A percentile compares a stretch with the other conserved stretches of the same genome.
Evolutionary conservation across 2,888 invertebrate genomes (phyloP).

Genomic region (Orchesellides sinensis): DNA sequence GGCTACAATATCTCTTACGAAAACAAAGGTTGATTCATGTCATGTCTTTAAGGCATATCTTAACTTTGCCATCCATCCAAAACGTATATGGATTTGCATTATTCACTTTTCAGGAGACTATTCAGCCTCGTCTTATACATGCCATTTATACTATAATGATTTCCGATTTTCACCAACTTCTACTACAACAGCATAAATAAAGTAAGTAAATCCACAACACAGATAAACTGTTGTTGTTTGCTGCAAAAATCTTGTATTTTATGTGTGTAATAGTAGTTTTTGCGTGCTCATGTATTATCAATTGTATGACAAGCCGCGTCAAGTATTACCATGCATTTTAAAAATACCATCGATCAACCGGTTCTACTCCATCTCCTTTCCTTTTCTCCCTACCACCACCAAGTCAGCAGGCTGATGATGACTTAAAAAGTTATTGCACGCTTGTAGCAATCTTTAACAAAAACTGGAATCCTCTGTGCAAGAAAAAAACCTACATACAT

Average conservation of each 20-base stretch:
- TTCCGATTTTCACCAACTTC: constrained; percentile 29
- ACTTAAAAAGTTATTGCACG: constrained; percentile 53
- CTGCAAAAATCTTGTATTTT: constrained; percentile 10
- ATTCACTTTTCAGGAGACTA: too few relatives aligned
- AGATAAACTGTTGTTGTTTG: constrained; percentile 14
- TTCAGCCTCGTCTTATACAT: too few relatives aligned
- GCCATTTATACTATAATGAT: constrained; percentile 9
- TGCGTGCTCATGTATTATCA: constrained; percentile 56
- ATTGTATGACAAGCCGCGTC: constrained; percentile 57
- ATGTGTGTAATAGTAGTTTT: not conserved
- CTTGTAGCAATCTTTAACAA: constrained; percentile 48
- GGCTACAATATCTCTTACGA: constrained; percentile 23
- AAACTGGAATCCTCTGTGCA: constrained; percentile 56
- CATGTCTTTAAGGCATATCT: constrained; percentile 34
- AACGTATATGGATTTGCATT: too few relatives aligned
- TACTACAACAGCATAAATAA: not conserved
- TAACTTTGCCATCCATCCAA: constrained; percentile 32
- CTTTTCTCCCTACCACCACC: not conserved
- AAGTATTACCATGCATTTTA: constrained; percentile 37
- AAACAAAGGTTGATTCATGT: constrained; percentile 49
- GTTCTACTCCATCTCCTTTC: constrained; percentile 34
- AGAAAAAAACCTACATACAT: not conserved
- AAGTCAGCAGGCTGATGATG: constrained; percentile 23
- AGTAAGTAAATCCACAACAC: not conserved
- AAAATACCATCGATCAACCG: constrained; percentile 63